A percentile compares a stretch with the other conserved stretches of the same genome.
Evolutionary conservation across 1,140 invertebrate genomes (phyloP).

Genomic region (Himalopsyche phryganea): DNA sequence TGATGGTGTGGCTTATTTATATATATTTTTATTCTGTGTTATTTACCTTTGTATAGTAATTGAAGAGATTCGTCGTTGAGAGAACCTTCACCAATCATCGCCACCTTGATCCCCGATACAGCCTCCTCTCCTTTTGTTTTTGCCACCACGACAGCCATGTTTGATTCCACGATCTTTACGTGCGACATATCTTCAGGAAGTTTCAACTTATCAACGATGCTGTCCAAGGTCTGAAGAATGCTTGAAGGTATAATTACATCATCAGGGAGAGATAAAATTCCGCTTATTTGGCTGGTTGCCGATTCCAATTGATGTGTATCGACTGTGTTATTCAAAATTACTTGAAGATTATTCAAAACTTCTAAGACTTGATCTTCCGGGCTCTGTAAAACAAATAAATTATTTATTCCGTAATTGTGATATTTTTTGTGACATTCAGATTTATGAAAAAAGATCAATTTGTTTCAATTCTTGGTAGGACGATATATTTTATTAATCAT

Average conservation of each 20-base stretch:
- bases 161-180: slow-evolving; percentile 35
- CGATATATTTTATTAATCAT: too few relatives aligned
- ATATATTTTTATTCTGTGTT: too few relatives aligned
- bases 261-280: slow-evolving; percentile 38
- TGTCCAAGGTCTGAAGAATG: slow-evolving; percentile 43
- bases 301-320: neutral
- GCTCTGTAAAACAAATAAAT: slow-evolving; percentile 10
- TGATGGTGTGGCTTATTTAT: too few relatives aligned
- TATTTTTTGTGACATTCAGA: too few relatives aligned
- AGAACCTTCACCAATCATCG: slow-evolving; percentile 32
- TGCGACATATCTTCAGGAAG: slow-evolving; percentile 36
- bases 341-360: slow-evolving; percentile 9
- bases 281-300: slow-evolving; percentile 38
- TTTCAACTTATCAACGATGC: slow-evolving; percentile 38
- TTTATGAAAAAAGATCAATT: too few relatives aligned
- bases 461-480: too few relatives aligned
- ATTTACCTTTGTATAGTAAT: slow-evolving; percentile 38
- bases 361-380: slow-evolving; percentile 18
- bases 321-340: slow-evolving; percentile 14
- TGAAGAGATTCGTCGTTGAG: slow-evolving; percentile 41
- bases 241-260: slow-evolving; percentile 40
- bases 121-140: slow-evolving; percentile 37
- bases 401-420: too few relatives aligned
- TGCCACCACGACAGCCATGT: slow-evolving; percentile 45
- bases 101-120: slow-evolving; percentile 41